Base-by-base conservation (phyloP, 1,140 invertebrate genomes). In the Sminthurides bifidus region DNA sequence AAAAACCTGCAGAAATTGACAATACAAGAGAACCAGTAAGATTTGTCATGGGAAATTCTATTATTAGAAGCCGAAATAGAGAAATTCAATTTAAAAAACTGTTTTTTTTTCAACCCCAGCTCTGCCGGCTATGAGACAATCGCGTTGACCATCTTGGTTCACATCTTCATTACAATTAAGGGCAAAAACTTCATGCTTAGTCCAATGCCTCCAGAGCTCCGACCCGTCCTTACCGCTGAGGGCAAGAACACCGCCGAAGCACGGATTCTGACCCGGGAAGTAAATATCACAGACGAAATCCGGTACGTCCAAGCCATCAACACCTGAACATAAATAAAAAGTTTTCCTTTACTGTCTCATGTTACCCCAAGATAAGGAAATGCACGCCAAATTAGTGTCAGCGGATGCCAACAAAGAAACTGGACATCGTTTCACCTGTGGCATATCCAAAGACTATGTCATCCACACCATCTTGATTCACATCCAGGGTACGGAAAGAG, bases 381-480 rank as follows among this genome's bases (percentile, higher is more conserved):
- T 48, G 23, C 17, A 48, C 26, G 19, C 30, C 17, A 48, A 27
- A 27, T 4, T 1, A 27, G 49, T n/a, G 17, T 10, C 49, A 51
- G 8, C n/a, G 24, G 24, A 31, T 49, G 29, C 10, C n/a, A n/a
- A n/a, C n/a, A n/a, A n/a, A n/a, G n/a, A 17, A 12, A 37, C 33
- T 19, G 33, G 17, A 12, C 30, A 21, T 56, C 43, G 52, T 65
- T 61, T 72, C n/a, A 85, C 84, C 83, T 71, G 85, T 85, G 41
- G 81, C 83, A 70, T 83, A 90, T 59, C 85, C 85, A 43, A 89
- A 73, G 48, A 90, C 77, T 33, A 89, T 75, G 71, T 91, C 87
- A 30, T 80, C 73, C 21, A 84, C 66, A 27, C 75, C 78, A 73
- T 91, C 86, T 8, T 71, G 66, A 72, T 89, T 85, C 0, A 88